Conservation (phyloP, 2,113 vertebrate species). For the Leucopternis melanops region DNA sequence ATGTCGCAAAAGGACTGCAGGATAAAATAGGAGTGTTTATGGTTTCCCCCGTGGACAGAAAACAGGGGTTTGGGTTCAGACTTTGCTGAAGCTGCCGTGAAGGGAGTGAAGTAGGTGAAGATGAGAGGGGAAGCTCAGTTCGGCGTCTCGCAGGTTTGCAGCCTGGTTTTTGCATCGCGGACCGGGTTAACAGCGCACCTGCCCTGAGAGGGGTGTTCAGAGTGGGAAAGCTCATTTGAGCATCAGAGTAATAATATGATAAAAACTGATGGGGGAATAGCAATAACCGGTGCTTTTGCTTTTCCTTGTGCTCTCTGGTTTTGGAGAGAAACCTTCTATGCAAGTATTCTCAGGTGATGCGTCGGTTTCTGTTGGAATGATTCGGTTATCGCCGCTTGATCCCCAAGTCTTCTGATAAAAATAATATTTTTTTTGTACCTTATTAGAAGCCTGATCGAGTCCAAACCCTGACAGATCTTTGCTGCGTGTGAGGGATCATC, state of each 20-base stretch:
- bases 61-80: not conserved
- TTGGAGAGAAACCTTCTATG: not conserved
- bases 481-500: not conserved
- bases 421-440: not conserved
- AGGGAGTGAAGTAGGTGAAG: not conserved
- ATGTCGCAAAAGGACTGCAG: not conserved
- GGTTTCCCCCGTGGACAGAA: not conserved
- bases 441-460: not conserved
- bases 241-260: not conserved
- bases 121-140: not conserved
- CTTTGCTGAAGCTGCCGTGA: not conserved
- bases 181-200: not conserved
- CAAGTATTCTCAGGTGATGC: not conserved
- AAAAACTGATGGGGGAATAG: not conserved
- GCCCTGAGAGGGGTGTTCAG: not conserved
- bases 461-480: not conserved
- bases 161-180: not conserved
- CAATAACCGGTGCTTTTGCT: not conserved
- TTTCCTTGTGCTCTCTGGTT: not conserved
- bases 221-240: not conserved
- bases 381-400: not conserved
- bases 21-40: not conserved
- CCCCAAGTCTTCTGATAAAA: not conserved
- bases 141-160: rapidly evolving
- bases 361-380: not conserved